A percentile compares a stretch with the other conserved stretches of the same genome.
phyloP scores from a whole-genome alignment of 2,797 vertebrate genomes.

The Menidia menidia region DNA sequence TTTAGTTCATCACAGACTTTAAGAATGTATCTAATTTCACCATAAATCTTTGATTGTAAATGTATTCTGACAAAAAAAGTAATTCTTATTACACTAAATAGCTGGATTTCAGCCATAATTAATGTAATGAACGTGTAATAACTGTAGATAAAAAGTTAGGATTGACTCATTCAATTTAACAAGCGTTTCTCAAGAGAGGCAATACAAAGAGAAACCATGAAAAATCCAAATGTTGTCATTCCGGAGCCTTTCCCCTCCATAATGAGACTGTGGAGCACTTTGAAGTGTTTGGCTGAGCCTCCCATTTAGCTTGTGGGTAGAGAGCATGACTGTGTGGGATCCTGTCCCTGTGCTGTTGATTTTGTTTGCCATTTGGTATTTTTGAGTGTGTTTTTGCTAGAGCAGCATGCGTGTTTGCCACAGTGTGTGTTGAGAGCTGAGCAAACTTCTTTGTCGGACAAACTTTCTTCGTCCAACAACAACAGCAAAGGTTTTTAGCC shows the following conservation, averaged over 20 bases:
- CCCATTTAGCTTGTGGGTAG: slow-evolving; percentile 60
- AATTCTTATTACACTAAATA: background rate
- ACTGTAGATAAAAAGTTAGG: slow-evolving; percentile 46
- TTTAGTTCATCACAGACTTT: slow-evolving; percentile 1
- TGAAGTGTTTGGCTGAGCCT: slow-evolving; percentile 65
- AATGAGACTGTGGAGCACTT: slow-evolving; percentile 64
- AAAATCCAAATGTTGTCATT: slow-evolving; percentile 70
- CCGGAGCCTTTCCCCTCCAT: slow-evolving; percentile 61
- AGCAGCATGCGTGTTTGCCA: slow-evolving; percentile 38
- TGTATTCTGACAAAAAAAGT: slow-evolving; percentile 15
- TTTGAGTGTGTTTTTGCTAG: slow-evolving; percentile 47
- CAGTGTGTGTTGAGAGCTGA: background rate
- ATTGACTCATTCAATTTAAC: slow-evolving; percentile 61
- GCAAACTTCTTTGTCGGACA: background rate
- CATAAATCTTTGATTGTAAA: slow-evolving; percentile 12
- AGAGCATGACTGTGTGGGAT: slow-evolving; percentile 58
- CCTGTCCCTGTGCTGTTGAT: slow-evolving; percentile 58
- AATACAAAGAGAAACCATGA: slow-evolving; percentile 67
- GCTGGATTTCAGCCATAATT: background rate
- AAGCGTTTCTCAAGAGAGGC: slow-evolving; percentile 65
- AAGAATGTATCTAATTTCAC: slow-evolving; percentile 6
- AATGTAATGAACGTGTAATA: slow-evolving; percentile 18
- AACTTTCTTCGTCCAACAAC: too few relatives aligned
- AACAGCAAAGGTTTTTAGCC: slow-evolving; percentile 8
- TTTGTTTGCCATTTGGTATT: slow-evolving; percentile 51